These are phyloP conservation scores for Indicator maculatus DNA, from an alignment of 2,113 vertebrate species.

Conservation along the genomic window DNA sequence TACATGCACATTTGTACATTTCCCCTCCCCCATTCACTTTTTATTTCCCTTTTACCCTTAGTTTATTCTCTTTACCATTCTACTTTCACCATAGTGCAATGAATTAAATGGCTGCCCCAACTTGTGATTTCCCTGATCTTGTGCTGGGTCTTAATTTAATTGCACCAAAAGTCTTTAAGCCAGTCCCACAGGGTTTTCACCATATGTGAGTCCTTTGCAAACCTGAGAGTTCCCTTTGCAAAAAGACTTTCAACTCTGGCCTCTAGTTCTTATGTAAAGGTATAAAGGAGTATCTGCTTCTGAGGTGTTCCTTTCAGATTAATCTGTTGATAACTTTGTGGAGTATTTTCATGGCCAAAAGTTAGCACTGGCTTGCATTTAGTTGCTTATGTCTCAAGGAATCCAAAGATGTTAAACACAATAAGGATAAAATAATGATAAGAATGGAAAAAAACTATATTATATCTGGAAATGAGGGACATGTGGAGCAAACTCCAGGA, in stretches of 20 bases:
- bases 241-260: background rate
- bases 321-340: background rate
- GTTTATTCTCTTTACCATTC: background rate
- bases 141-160: background rate
- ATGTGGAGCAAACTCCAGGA: constrained; percentile 51
- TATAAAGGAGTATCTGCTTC: background rate
- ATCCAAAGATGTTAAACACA: constrained; percentile 61
- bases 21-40: background rate
- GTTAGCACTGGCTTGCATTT: constrained; percentile 71
- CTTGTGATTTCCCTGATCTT: background rate
- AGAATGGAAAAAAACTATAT: constrained; percentile 34
- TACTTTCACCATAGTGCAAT: background rate
- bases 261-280: background rate
- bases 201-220: background rate
- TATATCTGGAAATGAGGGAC: constrained; percentile 55
- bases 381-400: constrained; percentile 66
- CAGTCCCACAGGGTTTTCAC: background rate
- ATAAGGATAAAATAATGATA: background rate
- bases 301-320: background rate
- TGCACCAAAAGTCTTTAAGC: background rate
- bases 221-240: background rate
- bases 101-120: background rate
- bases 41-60: background rate
- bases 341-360: constrained; percentile 28
- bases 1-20: background rate